phyloP scores from a whole-genome alignment of 2,113 vertebrate species.

The Zosterops japonicus region DNA sequence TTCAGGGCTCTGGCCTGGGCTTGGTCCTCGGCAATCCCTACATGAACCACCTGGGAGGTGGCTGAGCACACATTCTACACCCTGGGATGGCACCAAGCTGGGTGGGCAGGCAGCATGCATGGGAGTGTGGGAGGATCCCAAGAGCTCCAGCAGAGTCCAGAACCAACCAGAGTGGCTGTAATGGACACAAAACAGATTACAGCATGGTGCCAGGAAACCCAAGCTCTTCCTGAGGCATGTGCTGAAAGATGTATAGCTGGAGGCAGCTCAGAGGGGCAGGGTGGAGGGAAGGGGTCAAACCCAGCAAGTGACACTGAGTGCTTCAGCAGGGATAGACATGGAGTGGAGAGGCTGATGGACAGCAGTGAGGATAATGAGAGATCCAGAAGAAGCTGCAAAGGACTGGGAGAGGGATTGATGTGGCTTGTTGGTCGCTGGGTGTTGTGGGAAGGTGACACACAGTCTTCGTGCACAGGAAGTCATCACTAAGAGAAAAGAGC shows the following conservation, averaged over 20 bases:
- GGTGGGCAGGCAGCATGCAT: rapidly evolving
- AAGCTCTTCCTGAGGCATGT: not conserved
- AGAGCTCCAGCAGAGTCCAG: not conserved
- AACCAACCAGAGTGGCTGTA: not conserved
- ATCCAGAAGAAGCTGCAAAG: not conserved
- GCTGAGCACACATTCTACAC: rapidly evolving
- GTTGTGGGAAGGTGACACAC: not conserved
- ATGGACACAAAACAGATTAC: not conserved
- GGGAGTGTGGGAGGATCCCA: not conserved
- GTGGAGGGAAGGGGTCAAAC: not conserved
- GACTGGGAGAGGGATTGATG: not conserved
- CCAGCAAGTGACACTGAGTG: rapidly evolving
- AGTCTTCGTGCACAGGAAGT: not conserved
- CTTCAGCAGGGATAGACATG: not conserved
- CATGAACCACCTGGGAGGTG: not conserved
- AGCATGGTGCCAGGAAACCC: not conserved
- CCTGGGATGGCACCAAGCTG: not conserved
- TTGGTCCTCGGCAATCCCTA: not conserved
- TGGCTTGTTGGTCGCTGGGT: rapidly evolving
- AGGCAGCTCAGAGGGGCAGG: not conserved
- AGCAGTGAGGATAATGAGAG: not conserved
- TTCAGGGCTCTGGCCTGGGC: not conserved
- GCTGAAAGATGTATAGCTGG: not conserved
- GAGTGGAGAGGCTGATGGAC: not conserved
- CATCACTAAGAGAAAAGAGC: not conserved